phyloP scores from a whole-genome alignment of 1,140 invertebrate species.

The Copidosoma floridanum region DNA sequence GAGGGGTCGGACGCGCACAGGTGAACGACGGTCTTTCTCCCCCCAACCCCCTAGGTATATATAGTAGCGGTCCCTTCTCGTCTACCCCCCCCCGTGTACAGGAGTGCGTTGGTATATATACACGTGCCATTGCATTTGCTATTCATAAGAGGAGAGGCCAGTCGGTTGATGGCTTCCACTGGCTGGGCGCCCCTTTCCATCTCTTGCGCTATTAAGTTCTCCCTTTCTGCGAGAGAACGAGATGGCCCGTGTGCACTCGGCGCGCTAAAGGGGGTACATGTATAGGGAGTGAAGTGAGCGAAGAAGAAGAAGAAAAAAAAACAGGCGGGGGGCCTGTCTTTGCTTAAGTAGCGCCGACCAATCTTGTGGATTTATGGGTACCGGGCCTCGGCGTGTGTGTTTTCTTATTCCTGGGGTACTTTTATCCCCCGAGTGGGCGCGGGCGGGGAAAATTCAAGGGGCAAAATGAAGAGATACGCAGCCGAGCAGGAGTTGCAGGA shows the following conservation, averaged over 20 bases:
- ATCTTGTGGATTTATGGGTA: constrained; percentile 1
- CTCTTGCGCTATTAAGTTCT: too few relatives aligned
- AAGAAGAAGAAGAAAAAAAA: neutral
- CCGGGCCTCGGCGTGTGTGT: too few relatives aligned
- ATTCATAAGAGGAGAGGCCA: constrained; percentile 15
- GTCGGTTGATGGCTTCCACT: too few relatives aligned
- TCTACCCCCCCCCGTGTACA: constrained; percentile 10
- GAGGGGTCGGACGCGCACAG: neutral
- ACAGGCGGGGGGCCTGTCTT: neutral
- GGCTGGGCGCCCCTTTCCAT: too few relatives aligned
- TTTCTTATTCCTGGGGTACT: neutral
- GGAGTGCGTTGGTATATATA: too few relatives aligned
- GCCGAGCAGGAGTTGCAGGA: too few relatives aligned
- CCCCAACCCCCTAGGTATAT: neutral
- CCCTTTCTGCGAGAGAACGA: too few relatives aligned
- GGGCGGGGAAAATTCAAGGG: neutral
- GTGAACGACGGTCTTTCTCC: neutral
- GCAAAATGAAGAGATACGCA: neutral
- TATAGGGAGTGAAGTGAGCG: too few relatives aligned
- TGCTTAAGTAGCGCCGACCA: neutral
- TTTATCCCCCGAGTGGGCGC: too few relatives aligned
- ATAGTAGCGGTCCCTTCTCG: neutral
- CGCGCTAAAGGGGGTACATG: too few relatives aligned
- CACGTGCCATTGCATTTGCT: constrained; percentile 17
- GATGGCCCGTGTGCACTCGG: too few relatives aligned